phyloP scores from a whole-genome alignment of 2,113 vertebrate species.

The Pterocles gutturalis region DNA sequence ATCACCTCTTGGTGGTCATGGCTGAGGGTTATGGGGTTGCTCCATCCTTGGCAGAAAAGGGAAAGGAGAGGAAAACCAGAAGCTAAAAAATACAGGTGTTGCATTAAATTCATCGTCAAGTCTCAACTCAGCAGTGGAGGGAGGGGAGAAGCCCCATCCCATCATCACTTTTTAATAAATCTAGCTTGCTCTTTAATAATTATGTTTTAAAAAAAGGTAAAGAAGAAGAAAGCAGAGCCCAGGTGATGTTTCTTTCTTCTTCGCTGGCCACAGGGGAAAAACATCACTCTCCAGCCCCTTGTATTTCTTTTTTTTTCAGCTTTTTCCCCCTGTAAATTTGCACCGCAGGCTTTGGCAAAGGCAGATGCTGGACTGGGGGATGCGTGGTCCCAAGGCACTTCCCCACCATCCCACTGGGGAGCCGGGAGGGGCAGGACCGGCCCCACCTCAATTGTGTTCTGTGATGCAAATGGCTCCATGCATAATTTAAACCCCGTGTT shows the following conservation, averaged over 20 bases:
- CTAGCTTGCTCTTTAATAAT: not conserved
- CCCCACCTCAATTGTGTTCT: not conserved
- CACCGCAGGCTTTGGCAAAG: not conserved
- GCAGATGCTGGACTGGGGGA: not conserved
- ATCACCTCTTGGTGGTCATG: not conserved
- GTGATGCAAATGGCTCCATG: not conserved
- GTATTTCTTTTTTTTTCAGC: not conserved
- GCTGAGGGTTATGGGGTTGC: not conserved
- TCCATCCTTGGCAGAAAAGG: not conserved
- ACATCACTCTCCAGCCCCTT: not conserved
- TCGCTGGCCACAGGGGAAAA: not conserved
- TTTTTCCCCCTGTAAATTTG: not conserved
- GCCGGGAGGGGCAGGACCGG: accelerated
- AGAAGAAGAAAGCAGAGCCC: not conserved
- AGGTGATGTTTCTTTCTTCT: not conserved
- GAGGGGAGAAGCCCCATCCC: not conserved
- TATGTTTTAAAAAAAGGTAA: not conserved
- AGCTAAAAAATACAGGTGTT: not conserved
- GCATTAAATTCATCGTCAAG: not conserved
- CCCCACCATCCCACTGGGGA: not conserved
- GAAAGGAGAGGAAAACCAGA: too few species aligned
- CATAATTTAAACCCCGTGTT: not conserved
- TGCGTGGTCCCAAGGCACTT: accelerated
- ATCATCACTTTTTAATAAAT: not conserved
- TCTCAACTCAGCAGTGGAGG: accelerated